Conservation (phyloP, 2,888 invertebrate genomes). For the Thereva unica region DNA sequence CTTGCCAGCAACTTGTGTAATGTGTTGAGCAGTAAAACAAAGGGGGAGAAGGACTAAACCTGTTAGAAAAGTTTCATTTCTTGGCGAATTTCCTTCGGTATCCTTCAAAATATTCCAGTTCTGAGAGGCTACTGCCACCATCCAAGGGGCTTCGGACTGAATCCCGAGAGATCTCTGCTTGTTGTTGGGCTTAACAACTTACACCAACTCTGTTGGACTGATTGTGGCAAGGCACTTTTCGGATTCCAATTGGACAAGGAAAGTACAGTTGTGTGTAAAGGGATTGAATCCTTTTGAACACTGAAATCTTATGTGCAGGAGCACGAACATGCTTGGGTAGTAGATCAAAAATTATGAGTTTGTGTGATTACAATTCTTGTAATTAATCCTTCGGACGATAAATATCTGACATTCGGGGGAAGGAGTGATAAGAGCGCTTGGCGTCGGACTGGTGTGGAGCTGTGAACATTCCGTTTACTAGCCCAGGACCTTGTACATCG, state of each 20-base stretch:
- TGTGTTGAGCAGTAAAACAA: slow-evolving; percentile 17
- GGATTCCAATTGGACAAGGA: background rate
- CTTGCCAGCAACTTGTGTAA: background rate
- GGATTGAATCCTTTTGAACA: slow-evolving; percentile 10
- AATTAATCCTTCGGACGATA: slow-evolving; percentile 22
- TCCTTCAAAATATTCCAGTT: slow-evolving; percentile 3
- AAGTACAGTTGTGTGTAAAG: slow-evolving; percentile 1
- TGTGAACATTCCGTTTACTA: no score
- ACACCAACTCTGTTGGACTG: slow-evolving; percentile 17
- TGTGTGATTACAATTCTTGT: slow-evolving; percentile 24
- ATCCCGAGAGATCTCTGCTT: slow-evolving; percentile 32
- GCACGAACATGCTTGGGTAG: background rate
- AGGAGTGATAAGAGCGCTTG: no score
- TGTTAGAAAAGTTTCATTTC: slow-evolving; percentile 26
- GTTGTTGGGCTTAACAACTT: slow-evolving; percentile 28
- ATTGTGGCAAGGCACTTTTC: background rate
- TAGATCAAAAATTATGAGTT: slow-evolving; percentile 8
- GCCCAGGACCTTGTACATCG: no score
- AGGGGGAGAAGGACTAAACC: background rate
- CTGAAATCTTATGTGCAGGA: background rate
- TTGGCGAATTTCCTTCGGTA: slow-evolving; percentile 29
- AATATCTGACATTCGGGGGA: background rate
- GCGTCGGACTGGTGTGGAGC: no score
- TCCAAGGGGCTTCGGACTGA: slow-evolving; percentile 26
- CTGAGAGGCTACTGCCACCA: background rate